Conservation (phyloP, 2,888 invertebrate genomes). For the Stegophylla sp. region DNA sequence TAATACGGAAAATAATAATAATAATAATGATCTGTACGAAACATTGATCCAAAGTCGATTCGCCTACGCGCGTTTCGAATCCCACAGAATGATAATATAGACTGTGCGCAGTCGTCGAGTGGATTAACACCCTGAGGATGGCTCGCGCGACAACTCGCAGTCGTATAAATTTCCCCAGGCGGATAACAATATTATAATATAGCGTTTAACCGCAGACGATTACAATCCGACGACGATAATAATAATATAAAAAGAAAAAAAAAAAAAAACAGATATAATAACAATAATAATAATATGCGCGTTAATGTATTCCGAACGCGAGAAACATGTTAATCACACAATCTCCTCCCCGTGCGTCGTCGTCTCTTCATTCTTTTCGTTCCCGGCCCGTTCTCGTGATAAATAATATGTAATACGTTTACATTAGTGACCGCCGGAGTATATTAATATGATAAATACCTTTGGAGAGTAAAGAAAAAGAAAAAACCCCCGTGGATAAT, state of each 20-base stretch:
- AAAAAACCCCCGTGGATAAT: not conserved
- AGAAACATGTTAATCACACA: not conserved
- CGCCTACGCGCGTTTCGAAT: not conserved
- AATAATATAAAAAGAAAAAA: too few species aligned
- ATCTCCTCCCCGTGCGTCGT: not conserved
- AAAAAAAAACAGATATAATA: too few species aligned
- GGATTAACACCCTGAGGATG: too few species aligned
- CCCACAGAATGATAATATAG: not conserved
- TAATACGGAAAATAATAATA: not conserved
- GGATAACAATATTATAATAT: not conserved
- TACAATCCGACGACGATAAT: not conserved
- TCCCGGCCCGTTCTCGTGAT: too few species aligned
- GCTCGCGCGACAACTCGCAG: too few species aligned
- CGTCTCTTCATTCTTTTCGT: not conserved
- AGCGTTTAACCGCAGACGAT: not conserved
- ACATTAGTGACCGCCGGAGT: too few species aligned
- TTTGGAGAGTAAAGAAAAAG: not conserved
- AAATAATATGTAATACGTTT: too few species aligned
- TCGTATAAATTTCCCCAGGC: not conserved
- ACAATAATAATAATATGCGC: not conserved
- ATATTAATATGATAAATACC: not conserved
- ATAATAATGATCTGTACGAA: too few species aligned
- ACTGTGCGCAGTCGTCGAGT: too few species aligned
- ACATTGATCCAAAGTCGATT: not conserved
- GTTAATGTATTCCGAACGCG: constrained; percentile 11